phyloP scores from a whole-genome alignment of 2,888 invertebrate species.

The Timandra comae region DNA sequence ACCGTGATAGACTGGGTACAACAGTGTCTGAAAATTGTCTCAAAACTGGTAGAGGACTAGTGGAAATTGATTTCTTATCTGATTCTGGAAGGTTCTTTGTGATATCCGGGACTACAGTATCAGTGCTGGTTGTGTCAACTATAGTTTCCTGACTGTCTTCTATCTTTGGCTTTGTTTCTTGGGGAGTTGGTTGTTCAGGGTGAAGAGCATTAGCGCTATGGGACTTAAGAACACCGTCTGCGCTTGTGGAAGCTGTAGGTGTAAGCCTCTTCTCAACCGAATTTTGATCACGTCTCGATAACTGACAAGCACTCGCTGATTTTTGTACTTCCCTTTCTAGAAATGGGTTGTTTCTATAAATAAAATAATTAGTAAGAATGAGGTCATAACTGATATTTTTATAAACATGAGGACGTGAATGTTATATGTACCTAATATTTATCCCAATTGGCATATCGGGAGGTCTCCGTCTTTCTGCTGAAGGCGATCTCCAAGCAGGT shows the following conservation, averaged over 20 bases:
- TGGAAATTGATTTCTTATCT: conserved; percentile 19
- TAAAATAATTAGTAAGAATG: not conserved
- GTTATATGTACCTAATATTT: conserved; percentile 60
- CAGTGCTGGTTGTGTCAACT: conserved; percentile 46
- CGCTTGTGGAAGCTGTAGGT: conserved; percentile 32
- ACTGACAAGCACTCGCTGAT: conserved; percentile 78
- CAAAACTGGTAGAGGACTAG: conserved; percentile 33
- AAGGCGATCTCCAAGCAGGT: conserved; percentile 81
- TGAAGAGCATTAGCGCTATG: conserved; percentile 65
- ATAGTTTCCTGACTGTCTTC: conserved; percentile 56
- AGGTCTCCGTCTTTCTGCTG: conserved; percentile 76
- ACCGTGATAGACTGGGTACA: conserved; percentile 47
- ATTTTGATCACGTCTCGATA: conserved; percentile 57
- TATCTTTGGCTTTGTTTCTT: conserved; percentile 26
- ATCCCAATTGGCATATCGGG: conserved; percentile 70
- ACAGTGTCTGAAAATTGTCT: conserved; percentile 52
- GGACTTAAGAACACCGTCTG: conserved; percentile 63
- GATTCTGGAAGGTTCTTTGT: conserved; percentile 33
- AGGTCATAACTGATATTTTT: not conserved
- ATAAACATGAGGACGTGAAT: not conserved
- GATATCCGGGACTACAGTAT: conserved; percentile 47
- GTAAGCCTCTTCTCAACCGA: conserved; percentile 45
- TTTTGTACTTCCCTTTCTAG: conserved; percentile 78
- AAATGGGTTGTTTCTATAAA: conserved; percentile 68
- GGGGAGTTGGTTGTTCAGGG: conserved; percentile 34